Base-by-base conservation (phyloP, 64 coral and sea anemone species). In the Stylophora pistillata region DNA sequence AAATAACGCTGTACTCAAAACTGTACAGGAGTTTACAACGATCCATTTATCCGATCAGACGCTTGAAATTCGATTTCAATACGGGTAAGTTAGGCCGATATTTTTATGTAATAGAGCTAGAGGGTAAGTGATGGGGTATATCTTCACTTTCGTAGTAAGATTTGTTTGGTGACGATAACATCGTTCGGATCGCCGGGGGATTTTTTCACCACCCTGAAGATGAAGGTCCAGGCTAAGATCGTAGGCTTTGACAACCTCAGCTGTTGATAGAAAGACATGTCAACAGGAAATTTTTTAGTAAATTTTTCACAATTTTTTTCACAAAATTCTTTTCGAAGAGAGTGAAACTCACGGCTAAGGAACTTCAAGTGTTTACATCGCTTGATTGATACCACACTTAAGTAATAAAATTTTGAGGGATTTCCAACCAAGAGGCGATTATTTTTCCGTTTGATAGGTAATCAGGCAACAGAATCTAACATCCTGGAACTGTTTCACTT, bases 401-500 rank as follows among this genome's bases (percentile, higher is more conserved):
- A 23, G n/a, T 10, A 5, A 25, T 27, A 68, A 11, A 23, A 66
- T n/a, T 66, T 66, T 23, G 25, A 4, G 25, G 10, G n/a, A 68
- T 68, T 68, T 68, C 10, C 0, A 68, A 68, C 64, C 64, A n/a
- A 68, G 64, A 68, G 26, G 13, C 25, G 21, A 17, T 64, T 64
- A 21, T 23, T 64, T 64, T 64, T 23, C 25, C 64, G 10, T 11
- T n/a, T 68, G 64, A 25, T 25, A 68, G 23, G 23, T 68, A 21
- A 11, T 68, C 6, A 68, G 6, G 64, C 5, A 68, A 68, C 20
- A 21, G 23, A 68, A 21, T 17, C 26, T n/a, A 68, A 5, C 25
- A 18, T 47, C 23, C 56, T 79, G 27, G 80, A 69, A 84, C 62
- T 16, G 21, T 68, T 84, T 65, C 53, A 69, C 21, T 84, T 69